These are phyloP conservation scores for Empis stercorea DNA, from an alignment of 2,888 invertebrate genomes.

Conservation along the genomic window DNA sequence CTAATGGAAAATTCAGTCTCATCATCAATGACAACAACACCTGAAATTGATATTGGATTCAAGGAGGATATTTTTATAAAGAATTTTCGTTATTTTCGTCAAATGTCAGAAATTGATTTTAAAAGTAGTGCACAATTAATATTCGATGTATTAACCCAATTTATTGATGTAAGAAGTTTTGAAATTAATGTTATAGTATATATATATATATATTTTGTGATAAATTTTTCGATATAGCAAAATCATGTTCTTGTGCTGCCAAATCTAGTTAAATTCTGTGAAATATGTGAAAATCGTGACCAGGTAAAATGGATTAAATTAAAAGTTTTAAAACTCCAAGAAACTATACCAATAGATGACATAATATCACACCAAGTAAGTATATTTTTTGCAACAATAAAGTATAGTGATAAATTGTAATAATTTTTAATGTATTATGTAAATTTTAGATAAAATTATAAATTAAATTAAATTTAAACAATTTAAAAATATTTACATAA, in stretches of 20 bases:
- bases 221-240: constrained; percentile 18
- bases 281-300: constrained; percentile 58
- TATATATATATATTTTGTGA: no score
- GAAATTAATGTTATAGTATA: no score
- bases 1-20: constrained; percentile 26
- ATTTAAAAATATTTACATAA: no score
- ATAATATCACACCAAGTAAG: constrained; percentile 54
- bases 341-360: constrained; percentile 57
- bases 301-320: constrained; percentile 74
- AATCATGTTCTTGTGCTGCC: constrained; percentile 45
- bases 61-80: constrained; percentile 23
- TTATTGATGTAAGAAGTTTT: constrained; percentile 39
- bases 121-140: constrained; percentile 88
- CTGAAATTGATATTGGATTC: constrained; percentile 7
- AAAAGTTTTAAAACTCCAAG: constrained; percentile 51
- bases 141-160: constrained; percentile 77
- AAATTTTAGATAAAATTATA: no score
- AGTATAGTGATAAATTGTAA: no score
- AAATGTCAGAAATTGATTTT: constrained; percentile 62
- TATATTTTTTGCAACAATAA: background rate
- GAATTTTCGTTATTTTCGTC: constrained; percentile 31
- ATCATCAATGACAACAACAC: constrained; percentile 6
- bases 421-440: no score
- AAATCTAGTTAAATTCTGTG: constrained; percentile 59
- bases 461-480: no score